Evolutionary conservation across 2,113 vertebrate genomes (phyloP), one percentile per base, ranked within the genome.

Genomic region (Neoarius graeffei): DNA sequence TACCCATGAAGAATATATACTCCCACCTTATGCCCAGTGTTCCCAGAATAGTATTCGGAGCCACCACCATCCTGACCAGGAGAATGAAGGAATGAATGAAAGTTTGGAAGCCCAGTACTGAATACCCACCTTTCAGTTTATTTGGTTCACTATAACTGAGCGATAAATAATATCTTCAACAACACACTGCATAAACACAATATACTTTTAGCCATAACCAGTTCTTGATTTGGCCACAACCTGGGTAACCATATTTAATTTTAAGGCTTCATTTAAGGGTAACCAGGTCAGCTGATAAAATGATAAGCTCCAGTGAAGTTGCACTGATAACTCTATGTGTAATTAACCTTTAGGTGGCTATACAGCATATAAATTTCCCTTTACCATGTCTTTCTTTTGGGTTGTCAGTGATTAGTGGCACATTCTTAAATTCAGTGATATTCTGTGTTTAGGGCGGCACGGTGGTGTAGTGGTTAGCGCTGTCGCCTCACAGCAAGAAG

Each of bases 261-360:
- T 57, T 74, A 27, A 69, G 48, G 7, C 8, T n/a, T 30, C 23
- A 27, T 64, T 60, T 48, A 79, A 86, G 35, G 6, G n/a, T 25
- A 79, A 27, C 25, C 0, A 86, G 42, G 57, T 17, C 85, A 86
- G 13, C 25, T 20, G 50, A 42, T 10, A 76, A 77, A 14, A 23
- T 85, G 9, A 85, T 74, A 30, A 62, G 10, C 17, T 86, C 48
- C 25, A 86, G 15, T 54, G 15, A 64, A 60, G 76, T 67, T 86
- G 59, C 25, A 79, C 10, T 81, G 50, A 25, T n/a, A 54, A n/a
- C 42, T n/a, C 7, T 81, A 17, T 27, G 52, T 79, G n/a, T 6
- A 79, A 62, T 62, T 42, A 17, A 30, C 30, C 7, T 11, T n/a
- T 56, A 74, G n/a, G 0, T 56, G 23, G 6, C 4, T n/a, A n/a